These are phyloP conservation scores for Pharmacophagus antenor DNA, from an alignment of 2,888 invertebrate genomes.

Conservation along the genomic window DNA sequence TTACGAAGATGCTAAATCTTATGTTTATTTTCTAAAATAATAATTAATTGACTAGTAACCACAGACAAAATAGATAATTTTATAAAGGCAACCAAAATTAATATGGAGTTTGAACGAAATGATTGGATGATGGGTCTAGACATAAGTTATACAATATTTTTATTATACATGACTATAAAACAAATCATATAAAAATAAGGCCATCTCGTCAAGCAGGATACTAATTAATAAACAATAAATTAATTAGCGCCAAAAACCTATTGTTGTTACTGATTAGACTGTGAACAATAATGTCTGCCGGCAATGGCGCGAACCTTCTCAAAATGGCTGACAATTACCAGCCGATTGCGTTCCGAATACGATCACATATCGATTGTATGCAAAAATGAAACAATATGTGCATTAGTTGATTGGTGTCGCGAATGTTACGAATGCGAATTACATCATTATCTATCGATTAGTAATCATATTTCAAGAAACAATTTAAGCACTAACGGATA, in stretches of 20 bases:
- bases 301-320: slow-evolving; percentile 50
- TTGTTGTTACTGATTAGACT: slow-evolving; percentile 56
- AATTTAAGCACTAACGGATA: slow-evolving; percentile 38
- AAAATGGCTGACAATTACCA: slow-evolving; percentile 70
- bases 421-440: slow-evolving; percentile 38
- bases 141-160: background rate
- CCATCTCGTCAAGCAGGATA: slow-evolving; percentile 36
- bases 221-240: slow-evolving; percentile 45
- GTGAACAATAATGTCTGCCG: slow-evolving; percentile 46
- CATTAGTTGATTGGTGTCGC: slow-evolving; percentile 46
- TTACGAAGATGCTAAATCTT: too few relatives aligned
- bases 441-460: slow-evolving; percentile 36
- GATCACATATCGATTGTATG: slow-evolving; percentile 55
- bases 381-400: slow-evolving; percentile 45
- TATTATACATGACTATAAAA: background rate
- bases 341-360: slow-evolving; percentile 48
- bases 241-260: slow-evolving; percentile 53
- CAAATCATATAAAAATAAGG: background rate
- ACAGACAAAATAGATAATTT: too few relatives aligned
- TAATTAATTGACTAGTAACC: too few relatives aligned
- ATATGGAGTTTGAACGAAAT: too few relatives aligned
- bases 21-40: too few relatives aligned
- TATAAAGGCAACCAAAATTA: too few relatives aligned
- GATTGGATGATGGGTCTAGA: too few relatives aligned
- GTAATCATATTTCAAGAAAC: slow-evolving; percentile 37